A percentile compares a stretch with the other conserved stretches of the same genome.
These are phyloP conservation scores for Scomberomorus guttatus DNA, from an alignment of 2,797 vertebrate species.

Conservation along the genomic window DNA sequence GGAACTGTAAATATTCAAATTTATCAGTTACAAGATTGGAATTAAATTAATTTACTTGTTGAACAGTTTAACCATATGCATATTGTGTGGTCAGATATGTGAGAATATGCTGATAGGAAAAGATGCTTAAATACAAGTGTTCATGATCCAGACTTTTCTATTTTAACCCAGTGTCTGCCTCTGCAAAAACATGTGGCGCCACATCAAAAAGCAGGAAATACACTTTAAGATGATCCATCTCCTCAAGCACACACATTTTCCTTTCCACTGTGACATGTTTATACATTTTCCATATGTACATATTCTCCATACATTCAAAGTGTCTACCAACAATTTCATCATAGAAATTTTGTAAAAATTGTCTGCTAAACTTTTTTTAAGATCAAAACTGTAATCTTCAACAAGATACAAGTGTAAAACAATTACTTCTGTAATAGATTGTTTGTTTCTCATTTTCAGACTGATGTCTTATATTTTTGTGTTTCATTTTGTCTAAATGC, in stretches of 20 bases:
- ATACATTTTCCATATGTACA: background rate
- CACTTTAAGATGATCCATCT: background rate
- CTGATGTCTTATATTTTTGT: background rate
- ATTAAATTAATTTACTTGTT: background rate
- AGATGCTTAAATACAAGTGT: background rate
- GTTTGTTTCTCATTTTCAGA: background rate
- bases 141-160: background rate
- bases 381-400: background rate
- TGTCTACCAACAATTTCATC: too few species aligned
- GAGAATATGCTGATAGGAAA: background rate
- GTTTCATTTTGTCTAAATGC: slow-evolving; percentile 21
- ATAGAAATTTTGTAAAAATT: background rate
- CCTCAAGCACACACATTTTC: background rate
- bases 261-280: slow-evolving; percentile 14
- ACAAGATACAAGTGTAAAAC: background rate
- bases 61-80: background rate
- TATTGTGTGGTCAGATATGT: background rate
- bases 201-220: slow-evolving; percentile 56
- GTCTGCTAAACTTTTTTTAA: background rate
- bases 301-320: background rate
- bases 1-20: background rate
- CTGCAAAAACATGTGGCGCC: rapidly evolving
- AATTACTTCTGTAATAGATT: too few species aligned
- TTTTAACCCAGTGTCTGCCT: background rate
- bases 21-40: background rate